Percentiles rank a stretch among this genome's conserved stretches.
Conservation (phyloP, 2,888 invertebrate genomes). For the Diarsia rubi region DNA sequence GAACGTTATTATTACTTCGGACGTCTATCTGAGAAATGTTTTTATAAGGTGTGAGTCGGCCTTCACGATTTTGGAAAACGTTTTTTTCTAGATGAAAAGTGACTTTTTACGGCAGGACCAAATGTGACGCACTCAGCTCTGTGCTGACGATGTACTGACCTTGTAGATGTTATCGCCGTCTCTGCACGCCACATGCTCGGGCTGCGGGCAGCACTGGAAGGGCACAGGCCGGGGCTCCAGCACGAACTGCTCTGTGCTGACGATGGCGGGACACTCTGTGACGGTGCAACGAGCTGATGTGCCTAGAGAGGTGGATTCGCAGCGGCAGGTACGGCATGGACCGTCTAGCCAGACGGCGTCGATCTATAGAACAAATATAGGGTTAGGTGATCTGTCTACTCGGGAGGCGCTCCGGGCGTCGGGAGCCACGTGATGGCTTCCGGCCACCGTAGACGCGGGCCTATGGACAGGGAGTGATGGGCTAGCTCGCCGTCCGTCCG, state of each 20-base stretch:
- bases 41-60: too few relatives aligned
- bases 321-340: slow-evolving; percentile 92
- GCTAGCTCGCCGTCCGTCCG: too few relatives aligned
- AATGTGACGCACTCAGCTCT: too few relatives aligned
- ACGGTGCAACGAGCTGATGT: slow-evolving; percentile 85
- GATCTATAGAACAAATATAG: slow-evolving; percentile 74
- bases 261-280: slow-evolving; percentile 87
- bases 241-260: slow-evolving; percentile 90
- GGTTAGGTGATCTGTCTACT: too few relatives aligned
- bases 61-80: too few relatives aligned
- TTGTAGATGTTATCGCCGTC: slow-evolving; percentile 85
- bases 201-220: slow-evolving; percentile 92
- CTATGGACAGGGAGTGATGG: too few relatives aligned
- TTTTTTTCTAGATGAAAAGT: too few relatives aligned
- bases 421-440: too few relatives aligned
- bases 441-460: too few relatives aligned
- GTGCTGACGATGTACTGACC: slow-evolving; percentile 68
- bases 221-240: slow-evolving; percentile 88
- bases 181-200: slow-evolving; percentile 91
- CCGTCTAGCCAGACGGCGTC: slow-evolving; percentile 93
- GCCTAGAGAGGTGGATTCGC: slow-evolving; percentile 77
- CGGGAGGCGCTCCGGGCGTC: too few relatives aligned
- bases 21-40: too few relatives aligned
- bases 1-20: not conserved
- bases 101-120: too few relatives aligned